Base-by-base conservation (phyloP, 2,888 invertebrate species). In the Biston stratarius region DNA sequence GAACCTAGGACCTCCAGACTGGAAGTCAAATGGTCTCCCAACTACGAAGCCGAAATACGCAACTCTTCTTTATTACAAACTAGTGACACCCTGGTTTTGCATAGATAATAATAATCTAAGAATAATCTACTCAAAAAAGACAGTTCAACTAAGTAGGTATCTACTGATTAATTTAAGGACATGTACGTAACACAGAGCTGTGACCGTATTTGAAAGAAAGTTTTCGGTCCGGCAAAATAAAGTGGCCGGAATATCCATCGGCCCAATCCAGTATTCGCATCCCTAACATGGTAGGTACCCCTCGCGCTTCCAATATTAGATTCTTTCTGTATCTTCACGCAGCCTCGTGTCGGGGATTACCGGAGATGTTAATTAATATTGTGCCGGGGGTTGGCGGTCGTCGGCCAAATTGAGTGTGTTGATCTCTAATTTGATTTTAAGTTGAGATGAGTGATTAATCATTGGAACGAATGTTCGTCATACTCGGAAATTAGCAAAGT, bases 311-410 rank as follows among this genome's bases (percentile, higher is more conserved):
- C 34, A n/a, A 52, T 77, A 81, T 79, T 68, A 75, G 69, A 77
- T 78, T 75, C 74, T 75, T 77, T 75, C 70, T 60, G 67, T 69
- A 66, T 66, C 66, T 64, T 63, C 36, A 59, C 58, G 60, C 42
- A 12, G 77, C 51, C 81, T 76, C 81, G 83, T 83, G 83, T 6
- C 69, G 61, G 44, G 79, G 83, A 80, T 83, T 75, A 81, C 69
- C 71, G 63, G 62, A 60, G 55, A 68, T 66, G 69, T 67, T 70
- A 70, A 74, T 76, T 76, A 72, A 70, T 53, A 64, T 58, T 38
- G 45, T 64, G 57, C 44, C 63, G 66, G 60, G 45, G 64, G 63
- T 47, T 33, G 51, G 63, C 61, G 63, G 61, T 56, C 63, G 73
- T 45, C 60, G 62, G 45, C 34, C 51, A 70, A 71, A 78, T 79